Conservation (phyloP, 2,113 vertebrate genomes). For the Junco hyemalis region DNA sequence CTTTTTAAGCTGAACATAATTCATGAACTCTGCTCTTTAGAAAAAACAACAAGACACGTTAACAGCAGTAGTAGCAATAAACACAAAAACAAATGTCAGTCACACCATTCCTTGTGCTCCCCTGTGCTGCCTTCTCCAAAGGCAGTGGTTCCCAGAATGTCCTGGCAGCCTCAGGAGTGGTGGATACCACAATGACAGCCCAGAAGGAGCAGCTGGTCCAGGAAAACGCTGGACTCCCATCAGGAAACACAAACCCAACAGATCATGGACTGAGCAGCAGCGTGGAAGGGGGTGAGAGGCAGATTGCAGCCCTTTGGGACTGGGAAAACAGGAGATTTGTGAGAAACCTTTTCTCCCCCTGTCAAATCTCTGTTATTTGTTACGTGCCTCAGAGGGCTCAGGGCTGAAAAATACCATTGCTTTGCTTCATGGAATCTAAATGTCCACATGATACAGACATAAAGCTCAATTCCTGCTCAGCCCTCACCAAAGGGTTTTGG, state of each 20-base stretch:
- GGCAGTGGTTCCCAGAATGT: background rate
- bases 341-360: conserved; percentile 15
- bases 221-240: background rate
- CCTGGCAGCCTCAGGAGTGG: background rate
- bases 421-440: background rate
- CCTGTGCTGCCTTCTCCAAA: background rate
- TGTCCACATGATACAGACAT: background rate
- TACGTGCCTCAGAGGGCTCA: conserved; percentile 1
- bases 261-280: background rate
- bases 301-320: background rate
- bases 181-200: fast-evolving
- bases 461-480: conserved; percentile 3
- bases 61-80: background rate
- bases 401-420: background rate
- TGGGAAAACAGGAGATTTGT: background rate
- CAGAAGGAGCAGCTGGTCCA: background rate
- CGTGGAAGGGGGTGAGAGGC: background rate
- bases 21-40: background rate
- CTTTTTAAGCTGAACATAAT: background rate
- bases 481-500: background rate
- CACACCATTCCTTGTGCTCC: background rate
- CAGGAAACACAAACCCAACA: background rate
- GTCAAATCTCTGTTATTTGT: conserved; percentile 31
- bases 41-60: background rate
- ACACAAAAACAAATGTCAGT: background rate